Percentiles rank a stretch among this genome's conserved stretches.
phyloP scores from a whole-genome alignment of 2,797 vertebrate species.

The Triplophysa bombifrons region DNA sequence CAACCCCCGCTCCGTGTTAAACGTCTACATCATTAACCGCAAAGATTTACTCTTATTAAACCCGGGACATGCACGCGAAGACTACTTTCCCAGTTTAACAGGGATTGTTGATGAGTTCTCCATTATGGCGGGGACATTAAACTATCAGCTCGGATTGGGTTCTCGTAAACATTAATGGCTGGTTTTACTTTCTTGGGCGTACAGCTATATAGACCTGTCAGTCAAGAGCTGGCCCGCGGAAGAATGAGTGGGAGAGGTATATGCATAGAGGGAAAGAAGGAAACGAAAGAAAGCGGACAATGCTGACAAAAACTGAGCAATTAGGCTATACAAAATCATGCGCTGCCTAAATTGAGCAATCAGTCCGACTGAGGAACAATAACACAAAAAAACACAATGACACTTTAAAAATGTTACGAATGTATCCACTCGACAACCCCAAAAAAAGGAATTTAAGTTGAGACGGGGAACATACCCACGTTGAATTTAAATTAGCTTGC shows the following conservation, averaged over 20 bases:
- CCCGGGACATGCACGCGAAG: constrained; percentile 6
- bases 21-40: constrained; percentile 13
- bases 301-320: constrained; percentile 60
- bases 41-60: constrained; percentile 35
- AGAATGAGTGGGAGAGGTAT: background rate
- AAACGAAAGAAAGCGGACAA: constrained; percentile 56
- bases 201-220: constrained; percentile 56
- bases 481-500: background rate
- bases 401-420: constrained; percentile 10
- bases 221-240: constrained; percentile 18
- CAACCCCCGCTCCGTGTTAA: constrained; percentile 29
- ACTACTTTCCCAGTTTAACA: constrained; percentile 37
- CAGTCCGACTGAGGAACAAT: constrained; percentile 32
- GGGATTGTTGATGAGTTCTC: constrained; percentile 40
- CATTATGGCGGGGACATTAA: constrained; percentile 51
- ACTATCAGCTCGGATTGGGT: constrained; percentile 47
- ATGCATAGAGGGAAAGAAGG: background rate
- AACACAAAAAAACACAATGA: constrained; percentile 6
- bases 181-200: constrained; percentile 49
- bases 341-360: constrained; percentile 46
- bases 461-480: background rate
- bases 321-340: constrained; percentile 62
- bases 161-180: constrained; percentile 57
- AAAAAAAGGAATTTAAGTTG: background rate
- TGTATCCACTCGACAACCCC: background rate